These are phyloP conservation scores for Nilaparvata lugens DNA, from an alignment of 1,140 invertebrate genomes.

Conservation along the genomic window DNA sequence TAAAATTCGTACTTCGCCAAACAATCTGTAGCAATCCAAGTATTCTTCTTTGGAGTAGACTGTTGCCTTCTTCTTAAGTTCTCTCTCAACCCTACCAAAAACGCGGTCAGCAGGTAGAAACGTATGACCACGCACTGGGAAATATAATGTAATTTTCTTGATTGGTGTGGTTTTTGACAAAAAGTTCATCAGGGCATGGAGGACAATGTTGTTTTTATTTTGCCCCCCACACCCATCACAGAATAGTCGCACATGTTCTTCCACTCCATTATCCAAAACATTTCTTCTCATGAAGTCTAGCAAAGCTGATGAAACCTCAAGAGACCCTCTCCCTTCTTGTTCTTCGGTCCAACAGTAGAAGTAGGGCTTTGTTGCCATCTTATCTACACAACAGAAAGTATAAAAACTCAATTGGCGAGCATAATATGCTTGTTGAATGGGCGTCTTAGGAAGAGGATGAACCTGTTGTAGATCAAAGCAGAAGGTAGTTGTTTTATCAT, in stretches of 20 bases:
- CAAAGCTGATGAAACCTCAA: neutral
- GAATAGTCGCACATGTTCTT: neutral
- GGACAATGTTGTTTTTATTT: neutral
- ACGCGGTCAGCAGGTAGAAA: slow-evolving; percentile 31
- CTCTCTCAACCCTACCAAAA: slow-evolving; percentile 28
- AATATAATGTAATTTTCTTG: slow-evolving; percentile 7
- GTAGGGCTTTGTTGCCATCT: neutral
- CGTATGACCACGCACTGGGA: slow-evolving; percentile 28
- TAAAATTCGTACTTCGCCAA: too few species aligned
- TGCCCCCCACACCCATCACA: neutral
- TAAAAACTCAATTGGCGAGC: neutral
- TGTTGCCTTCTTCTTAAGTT: slow-evolving; percentile 21
- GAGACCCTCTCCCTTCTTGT: neutral
- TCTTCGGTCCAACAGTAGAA: neutral
- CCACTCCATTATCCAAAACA: neutral
- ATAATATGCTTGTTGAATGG: too few species aligned
- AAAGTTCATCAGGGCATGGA: too few species aligned
- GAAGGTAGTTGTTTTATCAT: too few species aligned
- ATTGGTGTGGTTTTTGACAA: too few species aligned
- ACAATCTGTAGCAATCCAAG: too few species aligned
- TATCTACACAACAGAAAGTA: neutral
- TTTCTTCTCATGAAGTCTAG: neutral
- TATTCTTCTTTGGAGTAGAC: slow-evolving; percentile 14
- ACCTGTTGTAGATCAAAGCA: too few species aligned
- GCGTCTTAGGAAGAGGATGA: too few species aligned